Evolutionary conservation across 2,888 invertebrate genomes (phyloP), one percentile per base, ranked within the genome.

Genomic region (Drosophila robusta): DNA sequence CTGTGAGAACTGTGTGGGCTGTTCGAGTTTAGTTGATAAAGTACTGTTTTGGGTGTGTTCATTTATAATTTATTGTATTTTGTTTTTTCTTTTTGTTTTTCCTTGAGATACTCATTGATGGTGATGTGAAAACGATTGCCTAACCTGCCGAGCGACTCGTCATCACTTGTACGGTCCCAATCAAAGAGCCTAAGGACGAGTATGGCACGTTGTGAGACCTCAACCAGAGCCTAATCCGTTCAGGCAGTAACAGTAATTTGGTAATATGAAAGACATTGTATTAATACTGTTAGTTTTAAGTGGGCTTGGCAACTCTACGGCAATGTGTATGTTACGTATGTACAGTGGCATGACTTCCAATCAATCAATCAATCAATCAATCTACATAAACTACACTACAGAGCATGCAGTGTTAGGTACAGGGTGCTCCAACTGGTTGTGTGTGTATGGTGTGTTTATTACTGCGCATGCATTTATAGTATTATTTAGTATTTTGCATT

Each of bases 71-170:
- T 46, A 14, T 14, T 36, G 16, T 29, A 29, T 9, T 29, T 3
- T 8, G 0, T 29, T 9, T 6, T 49, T 36, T 49, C 26, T 3
- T 42, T 26, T 29, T 47, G 22, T 14, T 57, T 46, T 49, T 60
- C 47, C 24, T 36, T 65, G 32, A 46, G 18, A 38, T 49, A 58
- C 42, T 65, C 58, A 57, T 47, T 61, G 36, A 60, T 18, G 18
- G 36, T 67, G 67, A 44, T 61, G 56, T 45, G 42, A 44, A 64
- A 78, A 49, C 55, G 56, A 56, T 81, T 69, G 72, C 78, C 94
- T 93, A 94, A 96, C 97, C 97, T 97, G 94, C 98, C 98, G 90
- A 98, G 95, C 89, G 95, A 95, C 93, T 98, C 98, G 93, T 98
- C 98, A 92, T 95, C 95, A 91, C 96, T 96, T 86, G 97, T 95